phyloP scores from a whole-genome alignment of 2,113 vertebrate genomes.

The Lepus europaeus region DNA sequence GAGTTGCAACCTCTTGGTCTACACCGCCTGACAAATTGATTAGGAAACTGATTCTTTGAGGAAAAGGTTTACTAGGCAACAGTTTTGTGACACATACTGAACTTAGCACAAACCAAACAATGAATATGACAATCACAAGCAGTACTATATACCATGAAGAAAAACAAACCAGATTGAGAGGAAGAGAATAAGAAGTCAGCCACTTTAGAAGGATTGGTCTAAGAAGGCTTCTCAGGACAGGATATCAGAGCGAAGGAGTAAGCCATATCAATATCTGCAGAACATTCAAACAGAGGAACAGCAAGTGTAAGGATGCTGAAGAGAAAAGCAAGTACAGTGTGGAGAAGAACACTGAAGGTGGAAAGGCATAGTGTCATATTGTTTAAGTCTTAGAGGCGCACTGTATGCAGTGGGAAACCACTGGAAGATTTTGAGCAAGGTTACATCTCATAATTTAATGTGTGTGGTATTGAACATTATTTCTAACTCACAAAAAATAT shows the following conservation, averaged over 20 bases:
- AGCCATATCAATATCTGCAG: background rate
- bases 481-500: conserved; percentile 34
- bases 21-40: background rate
- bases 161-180: background rate
- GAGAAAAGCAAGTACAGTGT: background rate
- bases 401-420: background rate
- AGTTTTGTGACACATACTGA: background rate
- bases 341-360: too few species aligned
- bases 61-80: background rate
- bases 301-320: background rate
- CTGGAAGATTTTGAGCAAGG: background rate
- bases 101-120: background rate
- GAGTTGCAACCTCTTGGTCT: background rate
- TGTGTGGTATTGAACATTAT: conserved; percentile 31
- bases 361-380: background rate
- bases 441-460: conserved; percentile 48
- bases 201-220: background rate
- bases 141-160: background rate
- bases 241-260: background rate
- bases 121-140: background rate
- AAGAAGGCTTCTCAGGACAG: background rate
- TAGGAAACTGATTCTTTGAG: background rate
- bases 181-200: background rate
- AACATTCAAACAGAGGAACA: background rate
- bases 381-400: background rate